A percentile compares a stretch with the other conserved stretches of the same genome.
These are phyloP conservation scores for Lycia hirtaria DNA, from an alignment of 2,888 invertebrate genomes.

Conservation along the genomic window DNA sequence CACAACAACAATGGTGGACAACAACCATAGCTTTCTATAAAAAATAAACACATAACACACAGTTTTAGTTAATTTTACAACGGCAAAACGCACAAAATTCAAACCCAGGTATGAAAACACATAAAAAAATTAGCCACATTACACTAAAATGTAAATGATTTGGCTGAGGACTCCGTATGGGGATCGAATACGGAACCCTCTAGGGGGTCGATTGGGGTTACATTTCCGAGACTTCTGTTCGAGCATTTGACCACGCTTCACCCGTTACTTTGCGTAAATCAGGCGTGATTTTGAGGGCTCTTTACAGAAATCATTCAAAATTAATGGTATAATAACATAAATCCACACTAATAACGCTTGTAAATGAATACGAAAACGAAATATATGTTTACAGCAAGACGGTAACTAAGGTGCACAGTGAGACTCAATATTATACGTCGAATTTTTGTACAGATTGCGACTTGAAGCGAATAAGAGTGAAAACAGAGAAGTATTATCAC, in stretches of 20 bases:
- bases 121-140: constrained; percentile 78
- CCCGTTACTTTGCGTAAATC: constrained; percentile 53
- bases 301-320: constrained; percentile 76
- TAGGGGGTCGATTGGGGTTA: constrained; percentile 58
- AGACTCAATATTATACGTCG: constrained; percentile 71
- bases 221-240: constrained; percentile 64
- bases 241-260: constrained; percentile 61
- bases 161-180: constrained; percentile 77
- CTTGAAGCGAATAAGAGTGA: constrained; percentile 40
- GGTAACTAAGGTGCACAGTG: constrained; percentile 84
- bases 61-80: constrained; percentile 78
- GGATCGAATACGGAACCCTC: constrained; percentile 73
- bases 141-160: constrained; percentile 78
- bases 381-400: constrained; percentile 82
- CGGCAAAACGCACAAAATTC: constrained; percentile 83
- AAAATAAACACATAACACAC: constrained; percentile 81
- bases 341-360: constrained; percentile 82
- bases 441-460: constrained; percentile 62
- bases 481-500: constrained; percentile 6
- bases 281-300: constrained; percentile 65
- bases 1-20: constrained; percentile 64
- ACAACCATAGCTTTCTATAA: constrained; percentile 80
- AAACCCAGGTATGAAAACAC: constrained; percentile 81
- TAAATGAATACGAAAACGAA: constrained; percentile 81
- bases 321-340: constrained; percentile 79